Evolutionary conservation across 1,140 invertebrate genomes (phyloP).

Genomic region (Schlechtendalia chinensis): DNA sequence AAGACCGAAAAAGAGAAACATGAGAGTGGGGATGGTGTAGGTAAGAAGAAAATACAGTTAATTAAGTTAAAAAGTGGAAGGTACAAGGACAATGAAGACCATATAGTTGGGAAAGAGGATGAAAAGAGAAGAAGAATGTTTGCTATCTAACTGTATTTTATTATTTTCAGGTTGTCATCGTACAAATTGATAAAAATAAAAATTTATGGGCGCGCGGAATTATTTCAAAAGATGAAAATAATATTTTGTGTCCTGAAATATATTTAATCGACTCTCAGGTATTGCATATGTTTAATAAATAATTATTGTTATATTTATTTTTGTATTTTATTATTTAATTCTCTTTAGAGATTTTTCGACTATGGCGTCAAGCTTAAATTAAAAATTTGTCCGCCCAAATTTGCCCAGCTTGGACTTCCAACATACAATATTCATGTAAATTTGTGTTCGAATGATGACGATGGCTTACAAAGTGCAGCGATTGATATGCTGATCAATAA

Average conservation of each 20-base stretch:
- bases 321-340: not conserved
- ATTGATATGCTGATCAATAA: not conserved
- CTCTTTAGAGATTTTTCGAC: not conserved
- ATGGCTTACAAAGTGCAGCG: not conserved
- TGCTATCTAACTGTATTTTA: no score
- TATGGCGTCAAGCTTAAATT: not conserved
- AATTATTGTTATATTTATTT: not conserved
- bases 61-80: no score
- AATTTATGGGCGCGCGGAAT: not conserved
- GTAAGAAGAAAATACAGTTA: no score
- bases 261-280: conserved; percentile 38
- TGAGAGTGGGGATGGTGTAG: no score
- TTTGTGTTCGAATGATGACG: not conserved
- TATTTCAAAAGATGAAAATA: not conserved
- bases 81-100: no score
- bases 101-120: no score
- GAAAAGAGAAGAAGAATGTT: no score
- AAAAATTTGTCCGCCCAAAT: conserved; percentile 15
- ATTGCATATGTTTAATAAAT: not conserved
- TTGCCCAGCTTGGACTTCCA: not conserved
- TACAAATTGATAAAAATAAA: not conserved
- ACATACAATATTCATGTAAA: conserved; percentile 14
- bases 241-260: not conserved
- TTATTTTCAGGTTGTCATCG: not conserved
- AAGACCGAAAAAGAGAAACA: no score